Evolutionary conservation across 2,113 vertebrate genomes (phyloP).

Genomic region (Bufo gargarizans): DNA sequence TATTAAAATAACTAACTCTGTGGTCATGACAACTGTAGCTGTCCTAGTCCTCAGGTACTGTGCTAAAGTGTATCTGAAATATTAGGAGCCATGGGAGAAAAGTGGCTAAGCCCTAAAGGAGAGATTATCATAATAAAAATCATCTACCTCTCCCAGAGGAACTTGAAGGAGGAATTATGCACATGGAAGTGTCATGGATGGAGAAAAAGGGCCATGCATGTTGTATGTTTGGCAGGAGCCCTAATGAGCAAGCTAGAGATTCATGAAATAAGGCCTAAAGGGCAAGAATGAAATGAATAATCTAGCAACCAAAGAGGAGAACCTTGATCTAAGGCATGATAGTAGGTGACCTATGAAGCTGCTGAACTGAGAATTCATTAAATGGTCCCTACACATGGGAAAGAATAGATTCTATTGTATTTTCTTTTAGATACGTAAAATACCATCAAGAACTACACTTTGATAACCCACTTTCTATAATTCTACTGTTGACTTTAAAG

Average conservation of each 20-base stretch:
- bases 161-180: neutral
- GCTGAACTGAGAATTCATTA: neutral
- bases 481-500: neutral
- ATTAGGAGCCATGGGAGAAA: constrained; percentile 22
- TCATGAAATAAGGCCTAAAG: constrained; percentile 29
- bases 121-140: constrained; percentile 33
- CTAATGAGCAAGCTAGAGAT: constrained; percentile 18
- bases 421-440: neutral
- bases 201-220: constrained; percentile 8
- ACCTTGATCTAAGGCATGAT: neutral
- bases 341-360: neutral
- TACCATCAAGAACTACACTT: neutral
- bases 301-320: neutral
- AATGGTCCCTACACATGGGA: neutral
- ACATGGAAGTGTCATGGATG: constrained; percentile 20
- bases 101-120: constrained; percentile 21
- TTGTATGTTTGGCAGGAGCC: neutral
- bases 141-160: neutral
- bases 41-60: constrained; percentile 2
- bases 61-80: constrained; percentile 7
- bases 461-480: neutral
- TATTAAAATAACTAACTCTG: constrained; percentile 7
- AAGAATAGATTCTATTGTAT: neutral
- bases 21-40: constrained; percentile 13
- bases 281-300: constrained; percentile 11